A percentile compares a stretch with the other conserved stretches of the same genome.
Evolutionary conservation across 2,113 vertebrate genomes (phyloP).

Genomic region (Tragelaphus scriptus): DNA sequence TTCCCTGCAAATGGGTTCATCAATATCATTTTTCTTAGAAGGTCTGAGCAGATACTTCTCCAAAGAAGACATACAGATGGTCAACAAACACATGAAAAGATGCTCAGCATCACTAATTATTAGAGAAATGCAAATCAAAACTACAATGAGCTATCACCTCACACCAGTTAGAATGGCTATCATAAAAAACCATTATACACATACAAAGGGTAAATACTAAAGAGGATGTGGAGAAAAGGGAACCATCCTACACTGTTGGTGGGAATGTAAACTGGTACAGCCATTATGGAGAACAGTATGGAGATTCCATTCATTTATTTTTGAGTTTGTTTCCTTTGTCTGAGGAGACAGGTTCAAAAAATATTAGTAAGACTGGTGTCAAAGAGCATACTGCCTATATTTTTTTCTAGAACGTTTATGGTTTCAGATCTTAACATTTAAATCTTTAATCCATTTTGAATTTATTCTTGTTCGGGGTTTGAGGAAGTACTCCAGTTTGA

Average conservation of each 20-base stretch:
- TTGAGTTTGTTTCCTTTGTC: background rate
- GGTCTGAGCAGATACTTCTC: background rate
- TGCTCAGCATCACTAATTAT: background rate
- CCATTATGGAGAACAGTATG: background rate
- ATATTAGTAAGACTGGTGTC: background rate
- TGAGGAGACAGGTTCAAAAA: background rate
- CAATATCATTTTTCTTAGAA: background rate
- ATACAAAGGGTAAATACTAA: background rate
- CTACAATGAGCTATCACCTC: background rate
- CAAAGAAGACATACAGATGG: background rate
- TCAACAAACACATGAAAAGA: background rate
- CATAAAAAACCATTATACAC: background rate
- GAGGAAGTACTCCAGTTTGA: background rate
- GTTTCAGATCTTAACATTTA: background rate
- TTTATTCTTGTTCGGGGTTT: background rate
- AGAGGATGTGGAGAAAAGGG: background rate
- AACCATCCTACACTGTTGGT: background rate
- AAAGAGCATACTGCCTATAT: background rate
- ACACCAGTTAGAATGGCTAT: background rate
- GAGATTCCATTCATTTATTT: background rate
- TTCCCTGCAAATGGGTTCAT: background rate
- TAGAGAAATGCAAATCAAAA: background rate
- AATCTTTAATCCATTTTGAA: background rate
- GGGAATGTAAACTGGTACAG: background rate
- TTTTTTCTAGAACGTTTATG: background rate